Base-by-base conservation (phyloP, 2,113 vertebrate species). In the Labrus mixtus region DNA sequence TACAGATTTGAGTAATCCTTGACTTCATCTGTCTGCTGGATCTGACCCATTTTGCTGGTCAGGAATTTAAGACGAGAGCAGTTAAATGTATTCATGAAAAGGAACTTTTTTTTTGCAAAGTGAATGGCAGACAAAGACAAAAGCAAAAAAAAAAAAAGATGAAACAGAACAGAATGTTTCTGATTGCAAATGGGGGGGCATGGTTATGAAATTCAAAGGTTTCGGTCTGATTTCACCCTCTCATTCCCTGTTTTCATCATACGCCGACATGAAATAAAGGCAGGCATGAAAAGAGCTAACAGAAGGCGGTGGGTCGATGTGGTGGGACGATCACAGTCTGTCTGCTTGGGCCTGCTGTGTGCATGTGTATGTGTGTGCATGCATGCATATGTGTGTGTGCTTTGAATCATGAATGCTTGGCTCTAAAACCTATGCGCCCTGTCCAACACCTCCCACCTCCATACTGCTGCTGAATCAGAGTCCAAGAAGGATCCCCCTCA, bases 391-490 rank as follows among this genome's bases (percentile, higher is more conserved):
- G 41, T 51, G 36, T 45, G 79, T 8, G 11, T 20, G 72, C 63
- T 81, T 65, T 74, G 59, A 81, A 43, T 33, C 60, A 11, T 68
- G 48, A 51, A 51, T 51, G 59, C 74, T 90, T 93, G 90, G 91
- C 88, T 88, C 41, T 8, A 16, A 63, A 64, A 46, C 53, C 29
- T 22, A 3, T 20, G 46, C 67, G 87, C 75, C 58, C 68, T 0
- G 39, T 85, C 90, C 92, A 92, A 89, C 79, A 80, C 87, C 83
- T 90, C 89, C 90, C 67, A 88, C 86, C 65, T 81, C 61, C 87
- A 73, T 66, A 88, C 87, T 86, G 82, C 68, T 63, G 78, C 70
- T 45, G 39, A 45, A 65, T 60, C 43, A 2, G 17, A 56, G 57
- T 90, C 89, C 90, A 89, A 82, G 64, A 80, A 70, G 51, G 46